Percentiles rank a stretch among this genome's conserved stretches.
Conservation (phyloP, 37 sponge, comb jelly and placozoan species). For the Geodia barretti region DNA sequence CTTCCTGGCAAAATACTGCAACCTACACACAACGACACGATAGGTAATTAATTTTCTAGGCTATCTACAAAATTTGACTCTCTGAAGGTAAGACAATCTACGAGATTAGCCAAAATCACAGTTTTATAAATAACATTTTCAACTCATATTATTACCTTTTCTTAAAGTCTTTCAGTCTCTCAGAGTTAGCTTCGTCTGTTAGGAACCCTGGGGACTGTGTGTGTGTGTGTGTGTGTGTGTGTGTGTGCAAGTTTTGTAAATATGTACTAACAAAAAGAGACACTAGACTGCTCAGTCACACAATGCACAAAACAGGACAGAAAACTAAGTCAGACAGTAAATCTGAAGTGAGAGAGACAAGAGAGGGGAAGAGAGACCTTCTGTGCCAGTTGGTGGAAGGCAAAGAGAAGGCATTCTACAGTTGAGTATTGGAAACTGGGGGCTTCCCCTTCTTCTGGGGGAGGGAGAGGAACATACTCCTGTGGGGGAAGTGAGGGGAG, state of each 20-base stretch:
- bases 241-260: no score
- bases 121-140: no score
- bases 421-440: conserved; percentile 66
- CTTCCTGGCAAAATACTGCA: conserved; percentile 76
- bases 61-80: no score
- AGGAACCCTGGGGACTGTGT: conserved; percentile 47
- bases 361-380: no score
- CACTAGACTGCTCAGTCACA: no score
- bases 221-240: no score
- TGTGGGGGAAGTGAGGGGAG: conserved; percentile 1
- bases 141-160: no score
- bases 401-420: conserved; percentile 70
- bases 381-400: conserved; percentile 44
- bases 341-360: conserved; percentile 9
- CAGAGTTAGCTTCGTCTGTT: conserved; percentile 22
- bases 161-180: conserved; percentile 61
- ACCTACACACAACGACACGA: background rate
- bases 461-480: conserved; percentile 50
- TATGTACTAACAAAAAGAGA: no score
- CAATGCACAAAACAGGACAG: conserved; percentile 51
- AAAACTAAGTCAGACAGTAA: conserved; percentile 33
- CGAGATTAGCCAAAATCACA: no score
- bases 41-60: no score
- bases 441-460: conserved; percentile 13
- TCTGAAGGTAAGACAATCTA: no score